Base-by-base conservation (phyloP, 2,888 invertebrate genomes). In the Drosophila stalkeri region DNA sequence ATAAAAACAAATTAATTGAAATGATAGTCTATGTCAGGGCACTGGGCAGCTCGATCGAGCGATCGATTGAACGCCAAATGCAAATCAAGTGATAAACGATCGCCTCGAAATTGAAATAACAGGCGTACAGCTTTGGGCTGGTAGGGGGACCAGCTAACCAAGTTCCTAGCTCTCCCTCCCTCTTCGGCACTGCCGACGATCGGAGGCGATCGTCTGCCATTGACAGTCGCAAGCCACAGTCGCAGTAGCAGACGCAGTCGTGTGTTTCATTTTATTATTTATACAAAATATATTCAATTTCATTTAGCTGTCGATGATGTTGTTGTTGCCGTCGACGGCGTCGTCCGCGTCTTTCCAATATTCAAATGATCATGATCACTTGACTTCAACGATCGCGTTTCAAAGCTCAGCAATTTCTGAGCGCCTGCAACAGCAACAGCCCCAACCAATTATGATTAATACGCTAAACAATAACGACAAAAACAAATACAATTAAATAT, bases 61-160 rank as follows among this genome's bases (percentile, higher is more conserved):
- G 51, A 70, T 64, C 81, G 70, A 75, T 67, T 66, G 70, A 78
- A 62, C 66, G 66, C 67, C 62, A 72, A 77, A 84, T 86, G 86
- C 88, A 91, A 89, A 88, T 89, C 80, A 86, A 92, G 85, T 91
- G 89, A 91, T 92, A 91, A 91, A 89, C 88, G 86, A 91, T 91
- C 90, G 89, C 79, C 79, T 80, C 74, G 71, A 80, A 89, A 91
- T 82, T 80, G 77, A 91, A 86, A 80, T 86, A 91, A 86, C 91
- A 91, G 90, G 91, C 91, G 85, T 82, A 49, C 92, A 91, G 91
- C 86, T 68, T 64, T 71, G 60, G 66, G 68, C 60, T 75, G 82
- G 37, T 66, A 51, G 75, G 75, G 80, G 73, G 66, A 86, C 60
- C 71, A 73, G 77, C 71, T 59, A 76, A 54, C 75, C 72, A 59